A percentile compares a stretch with the other conserved stretches of the same genome.
Evolutionary conservation across 30 jellyfish, hydroid and myxozoan genomes (phyloP).

Genomic region (Sanderia malayensis): DNA sequence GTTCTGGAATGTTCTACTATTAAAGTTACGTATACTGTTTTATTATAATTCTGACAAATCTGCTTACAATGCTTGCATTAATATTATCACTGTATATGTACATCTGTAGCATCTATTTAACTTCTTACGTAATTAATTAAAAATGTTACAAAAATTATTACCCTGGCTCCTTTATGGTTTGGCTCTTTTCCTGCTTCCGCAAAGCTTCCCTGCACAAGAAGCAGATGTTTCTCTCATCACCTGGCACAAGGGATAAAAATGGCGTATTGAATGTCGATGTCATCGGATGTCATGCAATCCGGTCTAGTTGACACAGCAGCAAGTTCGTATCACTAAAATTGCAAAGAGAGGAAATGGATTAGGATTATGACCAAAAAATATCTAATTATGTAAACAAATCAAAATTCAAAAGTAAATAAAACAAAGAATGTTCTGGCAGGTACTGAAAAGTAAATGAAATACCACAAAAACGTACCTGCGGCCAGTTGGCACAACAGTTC

Average conservation of each 20-base stretch:
- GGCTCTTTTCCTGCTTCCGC: constrained; percentile 15
- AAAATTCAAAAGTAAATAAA: constrained; percentile 7
- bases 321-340: constrained; percentile 10
- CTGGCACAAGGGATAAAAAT: constrained; percentile 12
- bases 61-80: constrained; percentile 14
- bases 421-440: constrained; percentile 15
- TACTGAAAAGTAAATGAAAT: constrained; percentile 4
- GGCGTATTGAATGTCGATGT: constrained; percentile 12
- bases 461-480: constrained; percentile 19
- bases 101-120: constrained; percentile 3
- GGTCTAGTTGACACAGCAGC: constrained; percentile 15
- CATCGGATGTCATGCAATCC: constrained; percentile 10
- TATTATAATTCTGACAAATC: too few species aligned
- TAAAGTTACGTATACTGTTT: too few species aligned
- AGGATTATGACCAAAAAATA: constrained; percentile 9
- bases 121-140: constrained; percentile 14
- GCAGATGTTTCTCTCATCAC: constrained; percentile 8
- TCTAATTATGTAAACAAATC: constrained; percentile 10
- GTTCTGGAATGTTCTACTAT: too few species aligned
- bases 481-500: constrained; percentile 6
- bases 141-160: constrained; percentile 5
- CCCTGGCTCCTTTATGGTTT: constrained; percentile 19
- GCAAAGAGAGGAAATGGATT: constrained; percentile 8
- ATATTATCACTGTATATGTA: constrained; percentile 1
- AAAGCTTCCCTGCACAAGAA: constrained; percentile 9